Evolutionary conservation across 2,113 vertebrate species (phyloP).

Genomic region (Cottus gobio): DNA sequence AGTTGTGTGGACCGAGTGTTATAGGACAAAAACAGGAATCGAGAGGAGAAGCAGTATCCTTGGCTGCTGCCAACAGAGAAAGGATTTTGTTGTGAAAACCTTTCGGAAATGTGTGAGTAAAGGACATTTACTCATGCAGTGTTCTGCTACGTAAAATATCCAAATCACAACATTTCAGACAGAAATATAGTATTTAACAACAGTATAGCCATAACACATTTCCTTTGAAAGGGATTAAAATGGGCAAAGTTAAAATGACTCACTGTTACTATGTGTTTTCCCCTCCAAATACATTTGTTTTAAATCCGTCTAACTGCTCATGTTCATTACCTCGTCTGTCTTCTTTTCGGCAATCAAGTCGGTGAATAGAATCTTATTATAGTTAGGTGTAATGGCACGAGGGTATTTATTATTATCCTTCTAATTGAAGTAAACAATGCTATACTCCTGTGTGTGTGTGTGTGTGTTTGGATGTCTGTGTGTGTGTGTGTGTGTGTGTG

Average conservation of each 20-base stretch:
- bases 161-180: not conserved
- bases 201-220: not conserved
- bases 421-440: not conserved
- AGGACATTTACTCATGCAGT: not conserved
- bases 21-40: slow-evolving; percentile 31
- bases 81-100: not conserved
- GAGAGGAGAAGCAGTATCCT: slow-evolving; percentile 4
- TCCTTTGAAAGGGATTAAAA: not conserved
- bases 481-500: slow-evolving; percentile 19
- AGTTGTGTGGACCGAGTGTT: slow-evolving; percentile 51
- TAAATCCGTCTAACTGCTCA: not conserved
- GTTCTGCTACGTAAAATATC: not conserved
- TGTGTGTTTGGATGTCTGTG: slow-evolving; percentile 11
- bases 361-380: not conserved
- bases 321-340: not conserved
- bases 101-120: not conserved
- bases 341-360: not conserved
- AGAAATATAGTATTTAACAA: too few species aligned
- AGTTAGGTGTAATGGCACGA: not conserved
- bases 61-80: slow-evolving; percentile 18
- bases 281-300: not conserved
- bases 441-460: not conserved
- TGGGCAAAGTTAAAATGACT: not conserved
- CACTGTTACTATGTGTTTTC: not conserved
- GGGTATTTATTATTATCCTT: slow-evolving; percentile 9